These are phyloP conservation scores for Chascanopsetta lugubris DNA, from an alignment of 2,113 vertebrate genomes.

Conservation along the genomic window DNA sequence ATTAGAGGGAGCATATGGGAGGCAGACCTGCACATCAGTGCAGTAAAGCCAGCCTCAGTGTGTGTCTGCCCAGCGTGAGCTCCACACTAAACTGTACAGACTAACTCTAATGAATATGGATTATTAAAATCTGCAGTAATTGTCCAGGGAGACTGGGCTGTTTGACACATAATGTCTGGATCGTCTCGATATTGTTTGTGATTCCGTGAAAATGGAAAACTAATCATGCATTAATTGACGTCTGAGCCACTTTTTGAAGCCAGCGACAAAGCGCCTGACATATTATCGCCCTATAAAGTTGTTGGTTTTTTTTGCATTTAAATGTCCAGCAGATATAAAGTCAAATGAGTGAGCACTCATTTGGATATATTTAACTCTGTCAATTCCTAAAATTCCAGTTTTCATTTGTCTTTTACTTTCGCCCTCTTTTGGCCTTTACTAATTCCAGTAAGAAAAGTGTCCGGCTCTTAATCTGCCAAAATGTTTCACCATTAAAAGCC, in stretches of 20 bases:
- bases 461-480: no score
- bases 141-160: not conserved
- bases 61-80: conserved; percentile 50
- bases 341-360: not conserved
- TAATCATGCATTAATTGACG: not conserved
- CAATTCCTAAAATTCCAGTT: no score
- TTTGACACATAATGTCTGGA: conserved; percentile 18
- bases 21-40: conserved; percentile 53
- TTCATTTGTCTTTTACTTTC: not conserved
- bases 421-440: no score
- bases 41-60: conserved; percentile 63
- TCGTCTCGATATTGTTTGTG: conserved; percentile 1
- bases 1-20: conserved; percentile 80
- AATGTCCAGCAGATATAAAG: not conserved
- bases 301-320: not conserved
- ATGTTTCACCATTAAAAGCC: not conserved
- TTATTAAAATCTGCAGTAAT: conserved; percentile 31
- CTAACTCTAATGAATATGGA: conserved; percentile 56
- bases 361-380: not conserved
- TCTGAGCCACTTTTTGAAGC: not conserved
- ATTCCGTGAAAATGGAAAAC: not conserved
- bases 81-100: conserved; percentile 32
- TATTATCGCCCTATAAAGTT: not conserved
- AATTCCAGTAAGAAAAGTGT: not conserved
- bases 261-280: not conserved